Evolutionary conservation across 2,888 invertebrate species (phyloP).

Genomic region (Marronus borbonicus): DNA sequence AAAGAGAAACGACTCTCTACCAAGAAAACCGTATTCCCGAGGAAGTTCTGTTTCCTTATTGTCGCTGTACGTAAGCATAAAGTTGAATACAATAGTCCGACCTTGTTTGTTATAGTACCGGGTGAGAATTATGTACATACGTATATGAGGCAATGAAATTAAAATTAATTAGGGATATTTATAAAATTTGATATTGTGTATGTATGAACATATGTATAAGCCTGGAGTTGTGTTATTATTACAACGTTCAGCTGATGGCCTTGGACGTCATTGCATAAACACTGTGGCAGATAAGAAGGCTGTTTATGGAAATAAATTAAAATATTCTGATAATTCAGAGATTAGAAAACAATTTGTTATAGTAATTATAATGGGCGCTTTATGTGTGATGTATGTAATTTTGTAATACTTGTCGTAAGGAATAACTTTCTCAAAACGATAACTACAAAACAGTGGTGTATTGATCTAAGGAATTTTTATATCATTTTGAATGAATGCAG

Average conservation of each 20-base stretch:
- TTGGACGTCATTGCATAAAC: conserved; percentile 29
- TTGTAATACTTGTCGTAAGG: conserved; percentile 22
- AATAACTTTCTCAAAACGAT: conserved; percentile 20
- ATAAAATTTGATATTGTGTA: background rate
- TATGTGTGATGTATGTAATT: conserved; percentile 15
- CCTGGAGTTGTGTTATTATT: background rate
- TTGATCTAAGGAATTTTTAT: conserved; percentile 15
- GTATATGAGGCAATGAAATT: conserved; percentile 30
- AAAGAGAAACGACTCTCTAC: conserved; percentile 27
- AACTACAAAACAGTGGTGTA: conserved; percentile 13
- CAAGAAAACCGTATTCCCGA: conserved; percentile 6
- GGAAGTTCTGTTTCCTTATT: conserved; percentile 22
- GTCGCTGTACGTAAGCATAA: too few species aligned
- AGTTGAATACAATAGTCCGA: conserved; percentile 2
- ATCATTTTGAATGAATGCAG: background rate
- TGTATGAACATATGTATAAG: background rate
- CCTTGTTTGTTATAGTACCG: conserved; percentile 21
- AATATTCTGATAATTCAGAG: conserved; percentile 5
- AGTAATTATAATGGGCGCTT: conserved; percentile 38
- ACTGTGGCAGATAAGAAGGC: conserved; percentile 11
- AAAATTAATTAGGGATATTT: conserved; percentile 29
- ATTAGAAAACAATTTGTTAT: conserved; percentile 35
- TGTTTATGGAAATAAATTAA: conserved; percentile 15
- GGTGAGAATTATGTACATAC: conserved; percentile 12
- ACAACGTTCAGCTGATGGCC: background rate